These are phyloP conservation scores for Chauna torquata DNA, from an alignment of 2,113 vertebrate species.

Conservation along the genomic window DNA sequence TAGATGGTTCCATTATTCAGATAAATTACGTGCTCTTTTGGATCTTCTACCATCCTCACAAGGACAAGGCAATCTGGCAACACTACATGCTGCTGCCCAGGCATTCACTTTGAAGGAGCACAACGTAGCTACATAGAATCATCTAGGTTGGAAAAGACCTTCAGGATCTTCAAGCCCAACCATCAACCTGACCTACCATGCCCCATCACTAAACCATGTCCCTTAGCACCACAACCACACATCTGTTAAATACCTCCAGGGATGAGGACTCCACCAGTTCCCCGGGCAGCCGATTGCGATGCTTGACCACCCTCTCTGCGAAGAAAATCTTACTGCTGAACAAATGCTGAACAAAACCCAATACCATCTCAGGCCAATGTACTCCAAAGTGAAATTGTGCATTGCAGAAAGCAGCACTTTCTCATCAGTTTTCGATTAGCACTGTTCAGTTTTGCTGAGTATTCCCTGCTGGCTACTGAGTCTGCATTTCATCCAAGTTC, in stretches of 20 bases:
- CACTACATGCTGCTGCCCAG: not conserved
- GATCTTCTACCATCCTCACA: not conserved
- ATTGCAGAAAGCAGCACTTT: not conserved
- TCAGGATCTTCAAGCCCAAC: not conserved
- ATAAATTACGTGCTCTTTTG: not conserved
- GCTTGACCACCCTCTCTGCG: not conserved
- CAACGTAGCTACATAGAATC: rapidly evolving
- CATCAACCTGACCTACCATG: not conserved
- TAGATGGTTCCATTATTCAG: rapidly evolving
- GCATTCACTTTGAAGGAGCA: not conserved
- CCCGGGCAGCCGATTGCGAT: not conserved
- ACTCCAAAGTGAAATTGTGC: not conserved
- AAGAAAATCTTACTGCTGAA: not conserved
- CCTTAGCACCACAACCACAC: not conserved
- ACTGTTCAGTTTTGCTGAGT: not conserved
- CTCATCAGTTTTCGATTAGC: not conserved
- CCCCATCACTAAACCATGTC: not conserved
- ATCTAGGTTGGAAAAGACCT: not conserved
- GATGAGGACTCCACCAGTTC: not conserved
- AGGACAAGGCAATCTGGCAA: not conserved
- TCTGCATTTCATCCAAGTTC: not conserved
- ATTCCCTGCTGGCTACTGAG: not conserved
- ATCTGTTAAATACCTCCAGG: not conserved
- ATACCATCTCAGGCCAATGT: not conserved
- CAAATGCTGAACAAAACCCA: not conserved